Percentiles rank a stretch among this genome's conserved stretches.
These are phyloP conservation scores for Pitangus sulphuratus DNA, from an alignment of 2,797 vertebrate genomes.

Conservation along the genomic window DNA sequence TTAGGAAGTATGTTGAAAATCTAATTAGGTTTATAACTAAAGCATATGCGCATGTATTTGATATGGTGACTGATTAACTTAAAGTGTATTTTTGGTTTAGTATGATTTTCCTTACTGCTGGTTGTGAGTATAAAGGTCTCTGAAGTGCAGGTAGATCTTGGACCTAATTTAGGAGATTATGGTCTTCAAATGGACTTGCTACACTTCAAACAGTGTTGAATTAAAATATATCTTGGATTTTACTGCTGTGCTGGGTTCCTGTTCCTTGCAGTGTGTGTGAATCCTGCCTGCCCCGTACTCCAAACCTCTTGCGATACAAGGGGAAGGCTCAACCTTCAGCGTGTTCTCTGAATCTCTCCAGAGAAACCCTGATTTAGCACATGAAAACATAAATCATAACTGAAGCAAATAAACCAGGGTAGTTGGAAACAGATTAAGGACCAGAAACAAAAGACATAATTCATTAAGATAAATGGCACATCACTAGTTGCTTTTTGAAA, in stretches of 20 bases:
- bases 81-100: neutral
- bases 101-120: neutral
- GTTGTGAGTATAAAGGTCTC: neutral
- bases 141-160: neutral
- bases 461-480: accelerated
- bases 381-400: neutral
- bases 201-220: neutral
- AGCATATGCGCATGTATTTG: neutral
- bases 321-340: neutral
- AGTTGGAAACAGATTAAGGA: neutral
- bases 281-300: neutral
- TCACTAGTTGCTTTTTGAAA: neutral
- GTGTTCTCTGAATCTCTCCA: neutral
- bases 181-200: neutral
- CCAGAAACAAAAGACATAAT: neutral
- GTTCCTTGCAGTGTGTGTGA: neutral
- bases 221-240: neutral
- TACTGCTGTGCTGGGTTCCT: neutral
- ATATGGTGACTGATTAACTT: neutral
- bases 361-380: neutral
- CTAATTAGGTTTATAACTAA: neutral
- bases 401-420: neutral
- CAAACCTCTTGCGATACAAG: neutral
- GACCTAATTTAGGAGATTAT: neutral
- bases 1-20: neutral